These are phyloP conservation scores for Urocynchramus pylzowi DNA, from an alignment of 2,113 vertebrate genomes.

Conservation along the genomic window DNA sequence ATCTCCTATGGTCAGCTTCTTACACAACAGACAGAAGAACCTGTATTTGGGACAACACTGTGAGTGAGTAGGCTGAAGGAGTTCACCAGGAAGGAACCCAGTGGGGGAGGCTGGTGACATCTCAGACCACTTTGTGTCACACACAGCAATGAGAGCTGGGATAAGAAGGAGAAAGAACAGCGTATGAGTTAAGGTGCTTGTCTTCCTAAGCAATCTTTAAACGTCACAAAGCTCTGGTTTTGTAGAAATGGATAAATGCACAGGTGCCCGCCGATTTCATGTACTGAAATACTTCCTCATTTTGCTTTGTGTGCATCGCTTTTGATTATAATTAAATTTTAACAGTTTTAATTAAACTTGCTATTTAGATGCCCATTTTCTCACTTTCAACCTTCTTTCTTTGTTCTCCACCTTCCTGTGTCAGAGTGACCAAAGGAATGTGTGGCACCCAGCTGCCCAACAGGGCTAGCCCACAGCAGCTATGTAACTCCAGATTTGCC, in stretches of 20 bases:
- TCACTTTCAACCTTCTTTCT: background rate
- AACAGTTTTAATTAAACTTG: background rate
- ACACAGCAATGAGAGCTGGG: background rate
- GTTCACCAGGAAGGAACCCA: background rate
- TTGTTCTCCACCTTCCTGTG: too few species aligned
- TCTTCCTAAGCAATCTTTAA: background rate
- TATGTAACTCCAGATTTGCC: too few species aligned
- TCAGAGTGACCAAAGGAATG: accelerated
- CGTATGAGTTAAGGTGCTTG: accelerated
- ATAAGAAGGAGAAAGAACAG: background rate
- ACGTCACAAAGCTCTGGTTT: accelerated
- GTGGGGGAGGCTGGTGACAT: background rate
- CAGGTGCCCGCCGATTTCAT: accelerated
- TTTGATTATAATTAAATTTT: background rate
- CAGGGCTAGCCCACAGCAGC: accelerated
- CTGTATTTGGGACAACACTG: accelerated
- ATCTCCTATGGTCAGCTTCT: background rate
- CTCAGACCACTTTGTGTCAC: accelerated
- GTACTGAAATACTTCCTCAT: background rate
- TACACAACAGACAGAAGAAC: background rate
- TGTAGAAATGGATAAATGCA: background rate
- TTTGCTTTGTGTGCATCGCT: background rate
- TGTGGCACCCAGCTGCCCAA: accelerated
- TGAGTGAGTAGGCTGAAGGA: accelerated
- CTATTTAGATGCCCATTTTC: background rate